Percentiles rank a stretch among this genome's conserved stretches.
These are phyloP conservation scores for Heliconius hewitsoni DNA, from an alignment of 1,140 invertebrate genomes.

Conservation along the genomic window DNA sequence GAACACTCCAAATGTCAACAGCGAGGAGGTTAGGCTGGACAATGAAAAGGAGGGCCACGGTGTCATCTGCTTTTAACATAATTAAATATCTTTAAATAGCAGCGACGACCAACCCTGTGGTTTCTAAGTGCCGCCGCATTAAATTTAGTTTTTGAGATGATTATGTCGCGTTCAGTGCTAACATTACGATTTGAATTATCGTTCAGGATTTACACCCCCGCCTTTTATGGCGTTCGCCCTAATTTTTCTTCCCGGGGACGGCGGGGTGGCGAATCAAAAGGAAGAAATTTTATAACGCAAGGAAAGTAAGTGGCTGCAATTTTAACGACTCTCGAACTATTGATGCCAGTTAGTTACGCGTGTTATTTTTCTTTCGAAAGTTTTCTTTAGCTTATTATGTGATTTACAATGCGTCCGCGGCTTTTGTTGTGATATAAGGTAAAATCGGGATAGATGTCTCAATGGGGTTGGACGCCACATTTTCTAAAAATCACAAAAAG, in stretches of 20 bases:
- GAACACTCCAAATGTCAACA: conserved; percentile 51
- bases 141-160: conserved; percentile 80
- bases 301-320: conserved; percentile 52
- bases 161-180: conserved; percentile 74
- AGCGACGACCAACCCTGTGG: conserved; percentile 68
- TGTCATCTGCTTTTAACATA: conserved; percentile 80
- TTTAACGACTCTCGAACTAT: conserved; percentile 46
- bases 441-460: not conserved
- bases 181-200: conserved; percentile 78
- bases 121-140: conserved; percentile 78
- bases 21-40: conserved; percentile 50
- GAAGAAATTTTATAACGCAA: conserved; percentile 53
- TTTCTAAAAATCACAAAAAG: too few relatives aligned
- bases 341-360: conserved; percentile 29
- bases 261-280: conserved; percentile 52
- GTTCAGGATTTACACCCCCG: conserved; percentile 59
- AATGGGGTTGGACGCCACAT: not conserved
- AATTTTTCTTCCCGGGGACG: conserved; percentile 58
- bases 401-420: not conserved
- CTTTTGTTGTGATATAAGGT: not conserved
- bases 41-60: conserved; percentile 72
- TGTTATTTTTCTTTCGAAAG: conserved; percentile 20
- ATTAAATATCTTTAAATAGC: conserved; percentile 80
- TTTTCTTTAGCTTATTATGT: conserved; percentile 1
- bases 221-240: conserved; percentile 68